Percentiles rank a stretch among this genome's conserved stretches.
phyloP scores from a whole-genome alignment of 2,888 invertebrate species.

The Plagodis pulveraria region DNA sequence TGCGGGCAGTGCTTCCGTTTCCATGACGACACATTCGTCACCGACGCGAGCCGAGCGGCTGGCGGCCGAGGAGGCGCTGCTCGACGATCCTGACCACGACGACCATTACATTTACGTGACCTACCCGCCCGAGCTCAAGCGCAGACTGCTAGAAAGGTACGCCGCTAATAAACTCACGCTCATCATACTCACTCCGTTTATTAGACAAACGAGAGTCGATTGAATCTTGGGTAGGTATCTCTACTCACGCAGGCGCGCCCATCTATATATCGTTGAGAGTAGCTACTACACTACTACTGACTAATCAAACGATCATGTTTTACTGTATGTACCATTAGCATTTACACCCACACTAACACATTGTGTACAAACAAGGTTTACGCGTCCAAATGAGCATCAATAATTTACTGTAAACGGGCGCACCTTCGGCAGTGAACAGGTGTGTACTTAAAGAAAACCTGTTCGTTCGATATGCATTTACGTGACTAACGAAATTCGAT shows the following conservation, averaged over 20 bases:
- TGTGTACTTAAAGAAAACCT: too few species aligned
- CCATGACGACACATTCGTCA: conserved; percentile 88
- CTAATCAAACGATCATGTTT: too few species aligned
- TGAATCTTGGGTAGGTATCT: conserved; percentile 16
- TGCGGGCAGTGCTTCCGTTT: conserved; percentile 87
- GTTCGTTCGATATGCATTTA: conserved; percentile 86
- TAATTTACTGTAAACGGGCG: too few species aligned
- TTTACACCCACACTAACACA: too few species aligned
- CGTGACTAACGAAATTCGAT: conserved; percentile 85
- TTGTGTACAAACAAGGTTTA: too few species aligned
- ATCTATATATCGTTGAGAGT: neutral
- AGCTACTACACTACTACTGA: too few species aligned
- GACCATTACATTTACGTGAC: conserved; percentile 95
- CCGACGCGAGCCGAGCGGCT: conserved; percentile 84
- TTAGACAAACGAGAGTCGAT: conserved; percentile 71
- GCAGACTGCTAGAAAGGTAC: conserved; percentile 92
- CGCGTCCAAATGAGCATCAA: too few species aligned
- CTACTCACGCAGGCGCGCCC: too few species aligned
- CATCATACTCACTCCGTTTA: conserved; percentile 68
- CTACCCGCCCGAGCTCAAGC: conserved; percentile 94
- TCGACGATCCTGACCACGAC: conserved; percentile 84
- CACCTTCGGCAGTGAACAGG: too few species aligned
- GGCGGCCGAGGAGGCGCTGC: conserved; percentile 65
- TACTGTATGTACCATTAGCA: too few species aligned
- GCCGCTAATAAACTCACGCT: conserved; percentile 68